These are phyloP conservation scores for Drosophila kambysellisi DNA, from an alignment of 2,888 invertebrate genomes.

Conservation along the genomic window DNA sequence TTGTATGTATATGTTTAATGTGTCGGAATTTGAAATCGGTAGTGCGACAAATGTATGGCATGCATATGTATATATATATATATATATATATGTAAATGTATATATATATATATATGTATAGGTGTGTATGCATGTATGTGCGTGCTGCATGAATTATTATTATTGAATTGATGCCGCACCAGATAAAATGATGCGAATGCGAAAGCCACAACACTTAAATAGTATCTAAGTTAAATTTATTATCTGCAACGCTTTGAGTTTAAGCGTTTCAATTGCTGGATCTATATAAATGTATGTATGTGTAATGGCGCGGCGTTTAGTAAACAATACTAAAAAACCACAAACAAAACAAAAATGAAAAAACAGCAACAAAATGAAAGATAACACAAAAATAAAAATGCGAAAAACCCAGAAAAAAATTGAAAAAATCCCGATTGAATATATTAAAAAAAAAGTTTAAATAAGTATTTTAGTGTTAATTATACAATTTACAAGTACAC, in stretches of 20 bases:
- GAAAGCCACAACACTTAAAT: constrained; percentile 69
- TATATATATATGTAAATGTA: constrained; percentile 3
- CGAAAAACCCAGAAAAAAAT: constrained; percentile 50
- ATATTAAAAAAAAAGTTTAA: constrained; percentile 68
- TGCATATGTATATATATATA: neutral
- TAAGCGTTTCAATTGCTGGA: constrained; percentile 77
- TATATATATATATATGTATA: constrained; percentile 6
- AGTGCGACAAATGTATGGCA: neutral
- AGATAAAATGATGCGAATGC: constrained; percentile 33
- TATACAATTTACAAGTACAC: constrained; percentile 83
- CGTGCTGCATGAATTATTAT: constrained; percentile 59
- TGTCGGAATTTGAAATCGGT: constrained; percentile 70
- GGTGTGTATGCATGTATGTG: constrained; percentile 23
- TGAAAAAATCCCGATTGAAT: constrained; percentile 68
- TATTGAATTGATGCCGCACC: constrained; percentile 52
- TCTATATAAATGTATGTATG: constrained; percentile 59
- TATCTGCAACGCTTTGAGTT: constrained; percentile 69
- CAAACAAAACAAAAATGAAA: constrained; percentile 39
- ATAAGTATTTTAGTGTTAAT: constrained; percentile 85
- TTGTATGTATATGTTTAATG: constrained; percentile 78
- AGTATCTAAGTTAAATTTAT: constrained; percentile 75
- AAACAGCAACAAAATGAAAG: constrained; percentile 47
- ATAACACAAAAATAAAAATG: constrained; percentile 28
- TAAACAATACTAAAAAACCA: constrained; percentile 47
- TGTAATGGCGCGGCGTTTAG: constrained; percentile 58